Base-by-base conservation (phyloP, 2,797 vertebrate genomes). In the Poecilia velifera region DNA sequence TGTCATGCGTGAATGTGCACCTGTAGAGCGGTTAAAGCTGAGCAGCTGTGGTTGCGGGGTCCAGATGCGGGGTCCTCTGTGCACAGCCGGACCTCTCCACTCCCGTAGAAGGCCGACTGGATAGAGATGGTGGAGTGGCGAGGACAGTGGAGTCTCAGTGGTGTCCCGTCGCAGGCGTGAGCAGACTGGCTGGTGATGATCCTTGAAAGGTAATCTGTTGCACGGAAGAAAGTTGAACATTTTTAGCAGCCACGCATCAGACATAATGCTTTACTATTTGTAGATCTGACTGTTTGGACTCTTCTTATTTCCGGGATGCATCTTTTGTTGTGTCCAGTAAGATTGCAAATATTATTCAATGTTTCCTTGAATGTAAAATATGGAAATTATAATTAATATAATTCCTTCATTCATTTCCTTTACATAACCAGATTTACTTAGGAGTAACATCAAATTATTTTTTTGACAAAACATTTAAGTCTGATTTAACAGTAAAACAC, bases 81-180 rank as follows among this genome's bases (percentile, higher is more conserved):
- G 74, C 97, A 98, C 82, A 89, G 84, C 79, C 71, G 91, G 39
- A 90, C 93, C 53, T 77, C 88, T 0, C 89, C 80, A 51, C 86
- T 90, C 76, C 98, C 97, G 0, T 99, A 99, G 93, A 97, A 97
- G 13, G 98, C 98, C 0, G 97, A 95, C 90, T 97, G 97, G 80
- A 99, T 82, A 70, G 97, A 97, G 93, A 99, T 97, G 79, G 97
- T 97, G 71, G 98, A 98, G 94, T 98, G 97, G 46, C 98, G 96
- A 22, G 98, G 98, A 76, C 98, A 99, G 91, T 96, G 96, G 59
- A 99, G 97, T 22, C 90, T 95, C 93, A 99, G 89, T 49, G 90
- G 94, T 71, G 97, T 96, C 59, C 98, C 98, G 3, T 99, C 98
- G 46, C 97, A 98, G 74, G 97, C 98, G 31, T 94, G 96, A 53